Conservation (phyloP, 2,888 invertebrate genomes). For the Catocala sponsa region DNA sequence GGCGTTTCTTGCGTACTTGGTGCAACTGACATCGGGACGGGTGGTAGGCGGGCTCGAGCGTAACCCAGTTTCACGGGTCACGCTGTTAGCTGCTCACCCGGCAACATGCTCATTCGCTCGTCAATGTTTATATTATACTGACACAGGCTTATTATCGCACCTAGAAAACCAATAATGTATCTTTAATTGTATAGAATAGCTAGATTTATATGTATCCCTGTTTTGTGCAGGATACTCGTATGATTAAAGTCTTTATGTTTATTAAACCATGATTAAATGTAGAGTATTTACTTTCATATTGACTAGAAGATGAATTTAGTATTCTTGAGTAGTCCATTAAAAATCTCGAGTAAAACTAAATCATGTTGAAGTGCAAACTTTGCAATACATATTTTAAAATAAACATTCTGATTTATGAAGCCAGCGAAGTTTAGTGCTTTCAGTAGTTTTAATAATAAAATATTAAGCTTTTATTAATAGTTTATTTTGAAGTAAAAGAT, state of each 20-base stretch:
- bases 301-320: too few relatives aligned
- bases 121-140: slow-evolving; percentile 49
- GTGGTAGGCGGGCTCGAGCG: slow-evolving; percentile 48
- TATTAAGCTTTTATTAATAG: too few relatives aligned
- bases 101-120: slow-evolving; percentile 59
- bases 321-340: too few relatives aligned
- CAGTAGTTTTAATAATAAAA: too few relatives aligned
- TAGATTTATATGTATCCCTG: not conserved
- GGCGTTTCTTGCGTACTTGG: slow-evolving; percentile 24
- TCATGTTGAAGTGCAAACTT: not conserved
- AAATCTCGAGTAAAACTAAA: not conserved
- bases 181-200: not conserved
- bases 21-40: slow-evolving; percentile 43
- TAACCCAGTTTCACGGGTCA: slow-evolving; percentile 72
- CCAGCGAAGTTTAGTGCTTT: too few relatives aligned
- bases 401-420: slow-evolving; percentile 1
- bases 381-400: not conserved
- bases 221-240: not conserved
- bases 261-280: too few relatives aligned
- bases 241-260: too few relatives aligned
- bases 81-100: slow-evolving; percentile 54
- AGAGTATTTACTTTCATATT: too few relatives aligned
- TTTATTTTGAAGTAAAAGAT: too few relatives aligned
- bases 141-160: slow-evolving; percentile 36
- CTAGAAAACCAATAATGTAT: not conserved